Conservation (phyloP, 2,113 vertebrate species). For the Hippocampus comes region DNA sequence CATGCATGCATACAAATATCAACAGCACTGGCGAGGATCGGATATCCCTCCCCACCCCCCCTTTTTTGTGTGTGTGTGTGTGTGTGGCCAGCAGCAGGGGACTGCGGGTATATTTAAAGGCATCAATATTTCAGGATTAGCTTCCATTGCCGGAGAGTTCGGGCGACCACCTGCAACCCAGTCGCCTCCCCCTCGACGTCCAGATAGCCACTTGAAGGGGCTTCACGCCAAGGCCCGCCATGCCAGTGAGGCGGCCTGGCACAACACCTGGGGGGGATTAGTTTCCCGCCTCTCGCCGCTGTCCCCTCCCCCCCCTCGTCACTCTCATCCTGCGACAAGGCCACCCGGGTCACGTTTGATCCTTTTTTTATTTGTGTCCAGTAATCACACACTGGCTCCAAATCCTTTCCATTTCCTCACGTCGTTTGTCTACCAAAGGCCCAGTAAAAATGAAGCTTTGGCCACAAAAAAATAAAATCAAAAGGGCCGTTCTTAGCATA, state of each 20-base stretch:
- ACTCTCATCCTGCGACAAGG: constrained; percentile 30
- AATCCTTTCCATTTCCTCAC: constrained; percentile 62
- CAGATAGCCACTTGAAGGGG: constrained; percentile 53
- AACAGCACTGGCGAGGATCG: constrained; percentile 47
- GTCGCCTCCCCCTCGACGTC: constrained; percentile 32
- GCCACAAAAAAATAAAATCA: neutral
- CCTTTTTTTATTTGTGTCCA: constrained; percentile 55
- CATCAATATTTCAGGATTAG: constrained; percentile 74
- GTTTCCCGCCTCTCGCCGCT: constrained; percentile 54
- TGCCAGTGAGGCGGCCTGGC: constrained; percentile 56
- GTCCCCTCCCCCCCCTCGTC: constrained; percentile 5
- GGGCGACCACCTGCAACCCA: constrained; percentile 63
- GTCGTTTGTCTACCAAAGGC: constrained; percentile 57
- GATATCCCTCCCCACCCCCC: constrained; percentile 44
- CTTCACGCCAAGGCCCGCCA: constrained; percentile 44
- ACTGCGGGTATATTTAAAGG: constrained; percentile 23
- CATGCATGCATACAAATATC: constrained; percentile 60
- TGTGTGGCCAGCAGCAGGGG: constrained; percentile 49
- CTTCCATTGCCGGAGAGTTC: constrained; percentile 34
- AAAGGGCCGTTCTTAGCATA: neutral
- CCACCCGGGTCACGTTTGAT: constrained; percentile 61
- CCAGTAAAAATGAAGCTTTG: neutral
- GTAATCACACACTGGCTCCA: constrained; percentile 62
- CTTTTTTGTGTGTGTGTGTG: constrained; percentile 20
- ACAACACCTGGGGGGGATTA: constrained; percentile 71